Evolutionary conservation across 2,797 vertebrate genomes (phyloP).

Genomic region (Lagocephalus sceleratus): DNA sequence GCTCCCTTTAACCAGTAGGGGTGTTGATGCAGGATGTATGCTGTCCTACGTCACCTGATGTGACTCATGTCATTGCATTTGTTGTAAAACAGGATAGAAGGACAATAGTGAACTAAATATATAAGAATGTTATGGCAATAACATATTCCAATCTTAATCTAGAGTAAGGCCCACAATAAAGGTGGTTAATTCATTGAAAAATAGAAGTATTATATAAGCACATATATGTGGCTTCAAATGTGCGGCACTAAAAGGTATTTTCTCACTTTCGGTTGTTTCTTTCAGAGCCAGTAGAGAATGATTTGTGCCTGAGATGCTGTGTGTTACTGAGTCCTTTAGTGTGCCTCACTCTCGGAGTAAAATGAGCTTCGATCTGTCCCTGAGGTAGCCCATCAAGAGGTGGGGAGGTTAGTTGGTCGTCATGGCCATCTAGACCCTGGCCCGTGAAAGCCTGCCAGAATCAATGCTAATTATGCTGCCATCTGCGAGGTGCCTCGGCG

Average conservation of each 20-base stretch:
- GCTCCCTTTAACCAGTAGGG: too few relatives aligned
- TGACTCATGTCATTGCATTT: too few relatives aligned
- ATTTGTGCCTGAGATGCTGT: constrained; percentile 45
- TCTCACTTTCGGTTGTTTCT: constrained; percentile 29
- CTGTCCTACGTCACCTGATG: too few relatives aligned
- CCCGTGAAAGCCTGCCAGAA: constrained; percentile 75
- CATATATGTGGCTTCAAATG: too few relatives aligned
- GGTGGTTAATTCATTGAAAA: constrained; percentile 2
- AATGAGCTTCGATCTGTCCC: constrained; percentile 78
- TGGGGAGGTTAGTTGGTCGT: constrained; percentile 80
- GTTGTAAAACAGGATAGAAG: too few relatives aligned
- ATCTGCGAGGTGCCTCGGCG: constrained; percentile 74
- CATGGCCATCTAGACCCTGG: constrained; percentile 77
- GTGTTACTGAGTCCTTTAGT: constrained; percentile 57
- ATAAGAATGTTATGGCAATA: too few relatives aligned
- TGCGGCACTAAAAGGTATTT: constrained; percentile 2
- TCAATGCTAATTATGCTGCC: constrained; percentile 82
- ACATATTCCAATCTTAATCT: constrained; percentile 10
- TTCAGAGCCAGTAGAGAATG: constrained; percentile 23
- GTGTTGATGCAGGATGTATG: too few relatives aligned
- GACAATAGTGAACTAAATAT: too few relatives aligned
- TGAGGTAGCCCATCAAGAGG: constrained; percentile 77
- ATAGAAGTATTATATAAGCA: not conserved
- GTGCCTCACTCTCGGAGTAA: constrained; percentile 60
- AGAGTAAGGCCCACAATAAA: not conserved